Conservation (phyloP, 2,888 invertebrate genomes). For the Microplitis deprimator region DNA sequence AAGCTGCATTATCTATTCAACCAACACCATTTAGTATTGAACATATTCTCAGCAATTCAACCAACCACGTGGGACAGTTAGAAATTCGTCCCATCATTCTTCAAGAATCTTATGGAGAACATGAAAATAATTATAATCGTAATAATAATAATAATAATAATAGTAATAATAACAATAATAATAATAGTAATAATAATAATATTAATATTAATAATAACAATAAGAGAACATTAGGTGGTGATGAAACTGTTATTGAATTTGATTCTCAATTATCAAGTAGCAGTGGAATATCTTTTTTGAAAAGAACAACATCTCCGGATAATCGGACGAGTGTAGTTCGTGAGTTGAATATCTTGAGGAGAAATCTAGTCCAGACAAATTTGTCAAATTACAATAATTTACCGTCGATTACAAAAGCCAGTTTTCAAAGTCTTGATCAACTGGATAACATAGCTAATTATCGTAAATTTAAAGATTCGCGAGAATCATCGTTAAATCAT, state of each 20-base stretch:
- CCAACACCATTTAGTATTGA: slow-evolving; percentile 69
- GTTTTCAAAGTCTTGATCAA: slow-evolving; percentile 60
- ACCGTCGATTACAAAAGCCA: slow-evolving; percentile 48
- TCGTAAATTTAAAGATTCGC: slow-evolving; percentile 58
- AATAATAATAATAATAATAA: slow-evolving; percentile 63
- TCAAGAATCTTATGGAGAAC: slow-evolving; percentile 18
- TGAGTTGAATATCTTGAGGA: slow-evolving; percentile 64
- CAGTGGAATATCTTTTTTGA: slow-evolving; percentile 49
- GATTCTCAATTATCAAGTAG: slow-evolving; percentile 39
- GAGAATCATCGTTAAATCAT: slow-evolving; percentile 53
- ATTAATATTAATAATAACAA: slow-evolving; percentile 48
- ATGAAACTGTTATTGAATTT: slow-evolving; percentile 53
- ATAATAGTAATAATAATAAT: slow-evolving; percentile 59
- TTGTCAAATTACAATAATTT: slow-evolving; percentile 57
- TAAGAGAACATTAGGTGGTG: slow-evolving; percentile 52
- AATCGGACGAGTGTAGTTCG: slow-evolving; percentile 58
- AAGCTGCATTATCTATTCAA: slow-evolving; percentile 55
- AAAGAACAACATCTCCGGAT: slow-evolving; percentile 59
- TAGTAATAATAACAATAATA: slow-evolving; percentile 48
- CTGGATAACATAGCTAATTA: slow-evolving; percentile 56
- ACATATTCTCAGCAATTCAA: slow-evolving; percentile 65
- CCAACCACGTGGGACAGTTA: slow-evolving; percentile 46
- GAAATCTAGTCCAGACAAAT: slow-evolving; percentile 65
- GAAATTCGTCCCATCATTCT: slow-evolving; percentile 48
- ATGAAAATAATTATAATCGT: not conserved